Evolutionary conservation across 1,140 invertebrate genomes (phyloP), one percentile per base, ranked within the genome.

Genomic region (Polyergus mexicanus): DNA sequence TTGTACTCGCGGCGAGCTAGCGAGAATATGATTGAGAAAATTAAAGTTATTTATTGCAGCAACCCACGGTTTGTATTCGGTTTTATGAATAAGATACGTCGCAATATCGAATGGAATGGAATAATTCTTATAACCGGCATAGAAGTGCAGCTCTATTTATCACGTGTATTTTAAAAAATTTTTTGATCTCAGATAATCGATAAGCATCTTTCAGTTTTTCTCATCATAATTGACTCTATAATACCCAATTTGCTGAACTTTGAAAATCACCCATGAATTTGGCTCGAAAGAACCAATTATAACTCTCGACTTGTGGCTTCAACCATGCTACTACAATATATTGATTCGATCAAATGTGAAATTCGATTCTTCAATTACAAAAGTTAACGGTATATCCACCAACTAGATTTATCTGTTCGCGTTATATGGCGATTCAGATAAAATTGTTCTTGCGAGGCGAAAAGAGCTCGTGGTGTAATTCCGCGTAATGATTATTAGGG

Each of bases 81-180:
- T 87, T 85, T 97, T 96, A 1, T 89, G 88, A 0, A 71, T 88
- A 25, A 97, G 85, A 87, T 97, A 97, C 11, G 91, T 91, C 2
- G 95, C 90, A 6, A 96, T 90, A 41, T 95, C 75, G 2, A 97
- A 92, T 0, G 96, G 94, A 1, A 95, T 86, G 0, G 88, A 85
- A 60, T 96, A 96, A 25, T 94, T 68, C 0, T 95, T 28, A 3
- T 92, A 88, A 8, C 93, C 94, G 0, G 90, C 92, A 95, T 8
- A 97, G 90, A 16, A 97, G 93, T 84, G 96, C 96, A 10, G 96
- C 97, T 85, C 97, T 92, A 80, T 96, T 96, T 0, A 95, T 90
- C 8, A 87, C 71, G 38, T 93, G 87, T 62, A 97, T 96, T 13
- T 88, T 86, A 19, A 86, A 91, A 86, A 91, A 35, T 94, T 86